Evolutionary conservation across 2,113 vertebrate species (phyloP).

Genomic region (Tursiops truncatus): DNA sequence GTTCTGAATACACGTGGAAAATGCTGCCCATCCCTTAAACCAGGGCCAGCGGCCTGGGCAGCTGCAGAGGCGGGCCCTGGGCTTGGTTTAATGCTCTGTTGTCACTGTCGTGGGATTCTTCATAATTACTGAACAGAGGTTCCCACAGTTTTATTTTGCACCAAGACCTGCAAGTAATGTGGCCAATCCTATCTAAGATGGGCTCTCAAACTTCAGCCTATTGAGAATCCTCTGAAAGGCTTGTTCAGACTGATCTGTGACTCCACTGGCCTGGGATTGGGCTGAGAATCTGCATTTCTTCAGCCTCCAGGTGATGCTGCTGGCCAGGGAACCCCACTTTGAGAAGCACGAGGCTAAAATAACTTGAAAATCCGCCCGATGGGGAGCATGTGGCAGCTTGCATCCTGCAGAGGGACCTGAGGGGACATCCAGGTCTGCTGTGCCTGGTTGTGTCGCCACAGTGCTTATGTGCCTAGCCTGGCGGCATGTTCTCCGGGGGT

Average conservation of each 20-base stretch:
- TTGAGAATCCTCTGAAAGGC: background rate
- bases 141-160: background rate
- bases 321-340: too few species aligned
- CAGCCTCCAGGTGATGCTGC: too few species aligned
- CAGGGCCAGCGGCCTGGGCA: background rate
- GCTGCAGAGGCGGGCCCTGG: too few species aligned
- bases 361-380: fast-evolving
- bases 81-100: background rate
- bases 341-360: background rate
- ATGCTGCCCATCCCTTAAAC: fast-evolving
- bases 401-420: background rate
- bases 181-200: background rate
- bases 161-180: background rate
- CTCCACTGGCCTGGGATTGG: fast-evolving
- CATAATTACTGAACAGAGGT: background rate
- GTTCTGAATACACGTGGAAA: fast-evolving
- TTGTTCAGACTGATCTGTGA: background rate
- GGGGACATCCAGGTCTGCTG: too few species aligned
- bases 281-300: background rate
- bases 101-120: background rate
- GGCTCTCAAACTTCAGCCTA: background rate
- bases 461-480: too few species aligned
- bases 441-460: too few species aligned
- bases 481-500: background rate
- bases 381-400: fast-evolving